Evolutionary conservation across 2,888 invertebrate species (phyloP).

Genomic region (Heliconius charithonia): DNA sequence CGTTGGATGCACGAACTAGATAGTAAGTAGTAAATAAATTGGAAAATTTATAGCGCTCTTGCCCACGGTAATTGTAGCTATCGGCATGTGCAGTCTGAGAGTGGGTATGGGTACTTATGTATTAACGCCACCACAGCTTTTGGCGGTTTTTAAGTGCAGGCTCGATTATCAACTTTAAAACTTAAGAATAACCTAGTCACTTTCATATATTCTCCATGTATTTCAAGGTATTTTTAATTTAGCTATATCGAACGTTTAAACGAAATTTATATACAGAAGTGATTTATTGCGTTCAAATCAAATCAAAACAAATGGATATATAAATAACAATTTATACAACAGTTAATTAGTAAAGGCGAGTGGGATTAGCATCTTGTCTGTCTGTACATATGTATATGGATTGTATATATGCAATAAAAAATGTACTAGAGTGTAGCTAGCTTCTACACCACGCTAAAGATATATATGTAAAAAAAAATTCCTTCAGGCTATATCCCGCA

Average conservation of each 20-base stretch:
- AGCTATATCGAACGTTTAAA: slow-evolving; percentile 30
- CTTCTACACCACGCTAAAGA: neutral
- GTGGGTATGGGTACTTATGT: neutral
- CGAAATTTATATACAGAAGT: slow-evolving; percentile 30
- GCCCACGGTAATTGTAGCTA: slow-evolving; percentile 42
- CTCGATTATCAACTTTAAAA: neutral
- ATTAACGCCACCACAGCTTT: neutral
- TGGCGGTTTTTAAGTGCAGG: neutral
- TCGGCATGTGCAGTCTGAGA: slow-evolving; percentile 23
- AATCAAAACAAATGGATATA: too few relatives aligned
- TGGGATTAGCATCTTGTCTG: neutral
- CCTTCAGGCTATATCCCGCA: too few relatives aligned
- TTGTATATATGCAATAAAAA: neutral
- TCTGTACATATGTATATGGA: neutral
- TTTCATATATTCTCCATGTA: neutral
- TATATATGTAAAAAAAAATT: too few relatives aligned
- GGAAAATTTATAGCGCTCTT: slow-evolving; percentile 60
- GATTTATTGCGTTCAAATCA: slow-evolving; percentile 28
- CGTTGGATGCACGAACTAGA: slow-evolving; percentile 70
- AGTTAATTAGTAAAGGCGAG: neutral
- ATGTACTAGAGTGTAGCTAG: neutral
- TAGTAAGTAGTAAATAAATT: slow-evolving; percentile 62
- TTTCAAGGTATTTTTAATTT: slow-evolving; percentile 13
- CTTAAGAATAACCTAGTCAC: too few relatives aligned
- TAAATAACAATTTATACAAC: too few relatives aligned